Evolutionary conservation across 2,888 invertebrate genomes (phyloP), one percentile per base, ranked within the genome.

Genomic region (Thecophora atra): DNA sequence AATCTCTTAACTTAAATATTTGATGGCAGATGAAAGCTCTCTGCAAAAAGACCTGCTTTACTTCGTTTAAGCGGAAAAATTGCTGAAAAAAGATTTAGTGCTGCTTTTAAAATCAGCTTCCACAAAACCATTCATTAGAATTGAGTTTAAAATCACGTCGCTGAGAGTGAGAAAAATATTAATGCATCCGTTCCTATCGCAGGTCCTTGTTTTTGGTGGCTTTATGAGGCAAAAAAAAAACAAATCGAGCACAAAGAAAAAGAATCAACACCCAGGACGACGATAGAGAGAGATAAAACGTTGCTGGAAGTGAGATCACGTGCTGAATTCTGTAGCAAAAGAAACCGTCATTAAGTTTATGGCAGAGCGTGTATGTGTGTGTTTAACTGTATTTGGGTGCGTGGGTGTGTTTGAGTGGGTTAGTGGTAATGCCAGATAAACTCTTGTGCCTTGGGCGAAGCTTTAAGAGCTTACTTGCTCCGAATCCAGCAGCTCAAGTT

Each of bases 111-210:
- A 54, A 54, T 58, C 52, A 44, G 51, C 52, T 51, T 11, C 37
- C 15, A 37, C 30, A 24, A 52, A 63, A 24, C 24, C 62, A 69
- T 70, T 70, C 63, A 70, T 70, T 70, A 70, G 52, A 62, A 52
- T 70, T 70, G 37, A 52, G 51, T 70, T 63, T 63, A 70, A 70
- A 70, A 70, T 70, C 70, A 70, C 70, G 70, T 70, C 62, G 70
- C 52, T 30, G 60, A 62, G 30, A 60, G 51, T 69, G 68, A 68
- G 68, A 68, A 62, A 69, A 69, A 69, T 69, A 60, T 69, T 69
- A 42, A 17, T 21, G 67, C 44, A 52, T 64, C 30, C 11, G 13
- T 13, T 19, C 15, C 17, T 37, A 42, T 60, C 26, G 17, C 11
- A 26, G 58, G 6, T 19, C 11, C 7, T 26, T 28, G 26, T 26